Evolutionary conservation across 2,797 vertebrate genomes (phyloP).

Genomic region (Novumbra hubbsi): DNA sequence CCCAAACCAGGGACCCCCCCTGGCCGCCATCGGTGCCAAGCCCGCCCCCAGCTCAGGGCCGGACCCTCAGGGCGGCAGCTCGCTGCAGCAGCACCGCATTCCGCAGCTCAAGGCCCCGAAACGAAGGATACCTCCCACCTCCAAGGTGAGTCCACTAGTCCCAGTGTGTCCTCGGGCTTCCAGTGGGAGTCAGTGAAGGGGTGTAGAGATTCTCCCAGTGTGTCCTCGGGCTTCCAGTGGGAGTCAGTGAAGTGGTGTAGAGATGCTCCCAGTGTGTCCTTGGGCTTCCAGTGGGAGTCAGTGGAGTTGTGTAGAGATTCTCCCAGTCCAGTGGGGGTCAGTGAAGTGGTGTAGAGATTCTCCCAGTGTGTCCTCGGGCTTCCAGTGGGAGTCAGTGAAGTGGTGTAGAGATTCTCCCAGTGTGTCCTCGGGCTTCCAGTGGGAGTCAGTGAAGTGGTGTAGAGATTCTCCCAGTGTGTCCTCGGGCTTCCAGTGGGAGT

Average conservation of each 20-base stretch:
- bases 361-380: no score
- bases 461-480: no score
- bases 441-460: no score
- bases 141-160: conserved; percentile 76
- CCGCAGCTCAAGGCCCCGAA: conserved; percentile 86
- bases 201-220: background rate
- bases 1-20: conserved; percentile 52
- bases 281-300: background rate
- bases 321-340: background rate
- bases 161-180: background rate
- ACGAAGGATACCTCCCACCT: conserved; percentile 86
- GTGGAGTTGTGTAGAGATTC: background rate
- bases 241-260: background rate
- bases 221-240: background rate
- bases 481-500: no score
- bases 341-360: background rate
- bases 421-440: no score
- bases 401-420: no score
- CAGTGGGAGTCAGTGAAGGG: background rate
- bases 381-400: no score
- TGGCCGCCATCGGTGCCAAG: conserved; percentile 58
- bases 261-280: background rate
- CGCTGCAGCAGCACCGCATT: conserved; percentile 79
- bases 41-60: conserved; percentile 61
- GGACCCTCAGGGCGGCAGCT: conserved; percentile 74